phyloP scores from a whole-genome alignment of 1,140 invertebrate species.

The Rhopalosiphum padi region DNA sequence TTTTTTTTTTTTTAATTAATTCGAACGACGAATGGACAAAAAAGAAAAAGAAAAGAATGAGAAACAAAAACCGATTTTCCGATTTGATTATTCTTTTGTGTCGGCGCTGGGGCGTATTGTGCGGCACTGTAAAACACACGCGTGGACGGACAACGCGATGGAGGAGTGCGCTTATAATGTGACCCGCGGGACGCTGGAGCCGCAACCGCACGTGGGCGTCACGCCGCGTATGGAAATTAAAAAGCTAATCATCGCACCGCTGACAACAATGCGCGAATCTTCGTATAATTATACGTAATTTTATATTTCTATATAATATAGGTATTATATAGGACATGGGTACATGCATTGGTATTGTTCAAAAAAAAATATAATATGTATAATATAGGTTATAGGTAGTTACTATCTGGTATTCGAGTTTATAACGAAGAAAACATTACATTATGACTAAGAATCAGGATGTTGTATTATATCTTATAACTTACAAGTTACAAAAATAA shows the following conservation, averaged over 20 bases:
- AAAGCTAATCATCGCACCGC: slow-evolving; percentile 26
- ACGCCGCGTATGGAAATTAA: slow-evolving; percentile 35
- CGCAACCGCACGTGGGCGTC: slow-evolving; percentile 33
- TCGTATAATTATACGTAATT: background rate
- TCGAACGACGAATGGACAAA: background rate
- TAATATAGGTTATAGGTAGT: background rate
- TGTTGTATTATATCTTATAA: too few species aligned
- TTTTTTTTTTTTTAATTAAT: background rate
- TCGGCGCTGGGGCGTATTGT: background rate
- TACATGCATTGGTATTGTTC: background rate
- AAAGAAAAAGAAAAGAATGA: background rate
- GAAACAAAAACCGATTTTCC: slow-evolving; percentile 20
- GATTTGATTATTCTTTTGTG: slow-evolving; percentile 39
- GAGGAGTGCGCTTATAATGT: background rate
- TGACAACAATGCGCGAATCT: background rate
- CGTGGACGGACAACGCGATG: background rate
- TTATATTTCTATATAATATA: background rate
- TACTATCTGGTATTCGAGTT: background rate
- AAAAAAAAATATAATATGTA: background rate
- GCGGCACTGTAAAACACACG: background rate
- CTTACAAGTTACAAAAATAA: background rate
- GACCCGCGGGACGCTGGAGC: slow-evolving; percentile 27
- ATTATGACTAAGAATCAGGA: background rate
- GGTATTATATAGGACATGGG: background rate
- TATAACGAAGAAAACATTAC: background rate